phyloP scores from a whole-genome alignment of 2,113 vertebrate species.

The Ciconia stormi region DNA sequence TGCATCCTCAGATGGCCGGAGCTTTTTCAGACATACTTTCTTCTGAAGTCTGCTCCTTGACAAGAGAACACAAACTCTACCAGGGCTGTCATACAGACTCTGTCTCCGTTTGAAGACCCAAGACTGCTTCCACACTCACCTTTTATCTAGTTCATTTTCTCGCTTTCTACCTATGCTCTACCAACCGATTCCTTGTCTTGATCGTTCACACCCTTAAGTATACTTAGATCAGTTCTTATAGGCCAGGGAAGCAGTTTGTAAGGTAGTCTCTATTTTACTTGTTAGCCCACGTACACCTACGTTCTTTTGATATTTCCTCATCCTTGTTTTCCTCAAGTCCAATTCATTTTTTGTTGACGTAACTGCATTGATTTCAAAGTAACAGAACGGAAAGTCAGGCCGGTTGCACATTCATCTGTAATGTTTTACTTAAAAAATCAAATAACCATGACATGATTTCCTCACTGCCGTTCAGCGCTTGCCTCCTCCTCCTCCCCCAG shows the following conservation, averaged over 20 bases:
- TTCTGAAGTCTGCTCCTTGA: neutral
- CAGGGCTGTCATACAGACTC: neutral
- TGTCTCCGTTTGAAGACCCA: neutral
- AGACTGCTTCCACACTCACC: neutral
- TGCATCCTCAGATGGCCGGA: neutral
- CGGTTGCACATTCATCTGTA: neutral
- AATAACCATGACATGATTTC: neutral
- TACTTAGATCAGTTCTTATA: neutral
- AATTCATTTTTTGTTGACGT: neutral
- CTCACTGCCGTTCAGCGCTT: neutral
- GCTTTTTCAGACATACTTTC: neutral
- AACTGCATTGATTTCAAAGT: neutral
- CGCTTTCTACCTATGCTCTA: neutral
- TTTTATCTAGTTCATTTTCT: neutral
- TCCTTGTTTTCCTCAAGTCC: neutral
- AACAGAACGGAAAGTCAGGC: neutral
- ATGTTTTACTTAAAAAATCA: neutral
- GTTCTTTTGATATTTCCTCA: neutral
- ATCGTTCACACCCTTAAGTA: neutral
- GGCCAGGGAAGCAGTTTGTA: neutral
- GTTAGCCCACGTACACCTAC: accelerated
- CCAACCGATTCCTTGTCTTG: neutral
- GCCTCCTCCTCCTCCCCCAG: neutral
- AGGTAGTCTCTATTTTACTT: neutral
- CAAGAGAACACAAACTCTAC: neutral